Evolutionary conservation across 2,113 vertebrate genomes (phyloP).

Genomic region (Campylorhamphus procurvoides): DNA sequence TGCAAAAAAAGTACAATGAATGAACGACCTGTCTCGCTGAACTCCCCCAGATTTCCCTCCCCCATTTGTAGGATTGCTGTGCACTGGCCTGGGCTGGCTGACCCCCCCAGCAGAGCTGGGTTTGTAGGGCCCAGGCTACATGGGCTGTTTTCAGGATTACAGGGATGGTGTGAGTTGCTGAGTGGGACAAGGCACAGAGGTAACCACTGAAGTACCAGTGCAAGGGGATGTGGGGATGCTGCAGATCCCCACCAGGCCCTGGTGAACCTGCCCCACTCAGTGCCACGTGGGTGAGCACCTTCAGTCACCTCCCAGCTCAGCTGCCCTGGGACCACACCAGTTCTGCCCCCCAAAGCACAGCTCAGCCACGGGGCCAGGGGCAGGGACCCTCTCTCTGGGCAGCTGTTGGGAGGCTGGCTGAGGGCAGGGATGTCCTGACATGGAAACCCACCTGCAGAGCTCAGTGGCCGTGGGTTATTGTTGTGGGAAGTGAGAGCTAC

Average conservation of each 20-base stretch:
- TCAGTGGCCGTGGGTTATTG: rapidly evolving
- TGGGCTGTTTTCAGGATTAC: not conserved
- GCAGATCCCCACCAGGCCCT: not conserved
- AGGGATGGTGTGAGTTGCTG: rapidly evolving
- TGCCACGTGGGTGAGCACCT: rapidly evolving
- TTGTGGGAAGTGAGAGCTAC: not conserved
- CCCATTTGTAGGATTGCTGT: not conserved
- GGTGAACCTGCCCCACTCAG: not conserved
- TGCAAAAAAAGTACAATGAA: not conserved
- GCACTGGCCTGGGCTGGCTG: not conserved
- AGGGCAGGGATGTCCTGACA: not conserved
- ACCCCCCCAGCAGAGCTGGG: not conserved
- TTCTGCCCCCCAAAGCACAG: not conserved
- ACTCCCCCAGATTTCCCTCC: not conserved
- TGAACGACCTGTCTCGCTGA: not conserved
- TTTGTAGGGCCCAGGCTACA: not conserved
- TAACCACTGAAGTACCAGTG: rapidly evolving
- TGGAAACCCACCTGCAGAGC: not conserved
- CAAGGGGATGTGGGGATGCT: not conserved
- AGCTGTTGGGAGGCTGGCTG: rapidly evolving
- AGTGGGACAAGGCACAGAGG: not conserved
- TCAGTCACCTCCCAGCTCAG: not conserved
- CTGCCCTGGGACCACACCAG: rapidly evolving
- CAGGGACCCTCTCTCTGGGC: not conserved
- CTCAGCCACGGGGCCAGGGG: not conserved